Conservation (phyloP, 2,888 invertebrate genomes). For the Aproaerema taeniolella region DNA sequence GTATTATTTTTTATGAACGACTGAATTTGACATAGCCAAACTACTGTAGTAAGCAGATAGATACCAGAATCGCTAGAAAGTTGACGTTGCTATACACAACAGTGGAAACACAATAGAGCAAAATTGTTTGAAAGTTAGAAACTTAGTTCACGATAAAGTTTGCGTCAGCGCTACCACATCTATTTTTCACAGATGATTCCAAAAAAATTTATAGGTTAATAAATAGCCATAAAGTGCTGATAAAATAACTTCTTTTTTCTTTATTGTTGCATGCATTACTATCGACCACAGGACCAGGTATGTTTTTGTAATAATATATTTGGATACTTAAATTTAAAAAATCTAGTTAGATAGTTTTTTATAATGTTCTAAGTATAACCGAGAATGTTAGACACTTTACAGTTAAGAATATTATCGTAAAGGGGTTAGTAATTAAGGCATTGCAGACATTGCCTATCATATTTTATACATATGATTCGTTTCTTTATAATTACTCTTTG, state of each 20-base stretch:
- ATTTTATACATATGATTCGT: conserved; percentile 27
- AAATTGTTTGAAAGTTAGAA: conserved; percentile 49
- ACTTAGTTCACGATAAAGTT: conserved; percentile 12
- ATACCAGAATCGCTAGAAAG: conserved; percentile 53
- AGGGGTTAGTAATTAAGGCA: conserved; percentile 36
- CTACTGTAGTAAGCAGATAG: too few relatives aligned
- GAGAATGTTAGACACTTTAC: conserved; percentile 10
- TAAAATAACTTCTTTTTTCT: too few relatives aligned
- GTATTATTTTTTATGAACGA: too few relatives aligned
- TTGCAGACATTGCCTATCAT: conserved; percentile 27
- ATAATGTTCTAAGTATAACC: conserved; percentile 2
- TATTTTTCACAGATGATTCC: neutral
- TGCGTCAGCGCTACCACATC: conserved; percentile 2
- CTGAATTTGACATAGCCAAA: too few relatives aligned
- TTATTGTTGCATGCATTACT: conserved; percentile 58
- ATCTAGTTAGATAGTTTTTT: neutral
- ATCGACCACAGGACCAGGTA: conserved; percentile 59
- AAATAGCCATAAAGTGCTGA: neutral
- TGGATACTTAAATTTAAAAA: neutral
- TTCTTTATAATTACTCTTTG: too few relatives aligned
- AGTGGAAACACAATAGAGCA: conserved; percentile 45
- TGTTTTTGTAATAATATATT: conserved; percentile 24
- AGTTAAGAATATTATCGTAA: conserved; percentile 15
- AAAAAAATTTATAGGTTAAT: neutral
- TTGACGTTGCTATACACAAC: conserved; percentile 38